A percentile compares a stretch with the other conserved stretches of the same genome.
phyloP scores from a whole-genome alignment of 2,113 vertebrate genomes.

The Gasterosteus aculeatus region DNA sequence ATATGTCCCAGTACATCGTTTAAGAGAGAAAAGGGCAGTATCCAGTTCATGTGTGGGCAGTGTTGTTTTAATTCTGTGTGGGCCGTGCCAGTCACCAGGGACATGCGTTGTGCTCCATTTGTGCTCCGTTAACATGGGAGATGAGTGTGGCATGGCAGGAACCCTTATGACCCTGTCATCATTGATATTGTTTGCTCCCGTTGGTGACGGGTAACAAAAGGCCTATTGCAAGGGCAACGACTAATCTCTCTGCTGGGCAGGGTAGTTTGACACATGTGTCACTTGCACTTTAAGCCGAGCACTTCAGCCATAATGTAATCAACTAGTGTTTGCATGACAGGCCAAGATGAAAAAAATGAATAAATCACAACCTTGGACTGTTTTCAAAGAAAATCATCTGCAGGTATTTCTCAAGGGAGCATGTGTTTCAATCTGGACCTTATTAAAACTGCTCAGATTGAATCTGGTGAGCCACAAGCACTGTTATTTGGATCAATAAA shows the following conservation, averaged over 20 bases:
- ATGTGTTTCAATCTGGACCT: slow-evolving; percentile 36
- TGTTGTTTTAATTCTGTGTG: slow-evolving; percentile 45
- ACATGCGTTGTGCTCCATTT: background rate
- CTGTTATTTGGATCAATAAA: slow-evolving; percentile 49
- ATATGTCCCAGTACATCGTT: slow-evolving; percentile 41
- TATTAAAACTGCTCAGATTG: slow-evolving; percentile 49
- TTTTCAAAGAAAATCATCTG: slow-evolving; percentile 33
- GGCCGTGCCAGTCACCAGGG: slow-evolving; percentile 32
- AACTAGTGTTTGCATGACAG: slow-evolving; percentile 26
- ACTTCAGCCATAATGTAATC: slow-evolving; percentile 29
- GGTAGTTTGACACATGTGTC: slow-evolving; percentile 27
- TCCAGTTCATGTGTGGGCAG: slow-evolving; percentile 24
- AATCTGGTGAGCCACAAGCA: slow-evolving; percentile 36
- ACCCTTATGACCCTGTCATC: slow-evolving; percentile 33
- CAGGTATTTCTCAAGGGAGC: slow-evolving; percentile 27
- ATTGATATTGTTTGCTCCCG: slow-evolving; percentile 43
- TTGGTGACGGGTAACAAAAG: slow-evolving; percentile 53
- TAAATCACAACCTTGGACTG: slow-evolving; percentile 20
- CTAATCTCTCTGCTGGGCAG: slow-evolving; percentile 23
- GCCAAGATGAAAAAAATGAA: background rate
- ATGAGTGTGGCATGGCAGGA: slow-evolving; percentile 14
- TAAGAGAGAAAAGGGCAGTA: slow-evolving; percentile 27
- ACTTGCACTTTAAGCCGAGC: slow-evolving; percentile 27
- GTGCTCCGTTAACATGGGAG: slow-evolving; percentile 28
- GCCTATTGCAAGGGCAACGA: slow-evolving; percentile 40